Evolutionary conservation across 2,888 invertebrate species (phyloP).

Genomic region (Silvanus unidentatus): DNA sequence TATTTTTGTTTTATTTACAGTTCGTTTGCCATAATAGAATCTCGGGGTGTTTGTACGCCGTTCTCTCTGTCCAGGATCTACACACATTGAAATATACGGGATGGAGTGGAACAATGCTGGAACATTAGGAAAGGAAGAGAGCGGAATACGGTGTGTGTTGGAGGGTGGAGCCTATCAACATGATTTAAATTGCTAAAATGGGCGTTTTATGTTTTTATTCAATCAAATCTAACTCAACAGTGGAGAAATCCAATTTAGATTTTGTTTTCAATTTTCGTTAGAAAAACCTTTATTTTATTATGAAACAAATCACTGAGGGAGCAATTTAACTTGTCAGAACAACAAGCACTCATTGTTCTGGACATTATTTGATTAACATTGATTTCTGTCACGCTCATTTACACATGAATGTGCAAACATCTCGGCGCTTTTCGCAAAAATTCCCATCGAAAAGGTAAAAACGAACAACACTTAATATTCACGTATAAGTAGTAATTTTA

Average conservation of each 20-base stretch:
- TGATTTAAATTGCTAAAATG: conserved; percentile 48
- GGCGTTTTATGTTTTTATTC: conserved; percentile 46
- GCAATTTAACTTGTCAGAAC: conserved; percentile 33
- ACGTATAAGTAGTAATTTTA: conserved; percentile 21
- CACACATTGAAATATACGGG: background rate
- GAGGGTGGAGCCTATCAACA: conserved; percentile 37
- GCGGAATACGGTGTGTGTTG: conserved; percentile 16
- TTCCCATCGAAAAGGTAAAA: background rate
- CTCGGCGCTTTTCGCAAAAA: too few species aligned
- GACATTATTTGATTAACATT: conserved; percentile 40
- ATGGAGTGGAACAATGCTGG: background rate
- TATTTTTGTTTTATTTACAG: conserved; percentile 29
- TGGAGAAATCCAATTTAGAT: conserved; percentile 37
- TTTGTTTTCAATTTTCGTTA: conserved; percentile 36
- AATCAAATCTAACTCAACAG: conserved; percentile 40
- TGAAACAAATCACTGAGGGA: conserved; percentile 32
- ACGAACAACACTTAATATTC: background rate
- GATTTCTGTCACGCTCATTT: conserved; percentile 39
- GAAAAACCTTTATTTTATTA: conserved; percentile 36
- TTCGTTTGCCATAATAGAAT: conserved; percentile 26
- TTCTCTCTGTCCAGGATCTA: conserved; percentile 8
- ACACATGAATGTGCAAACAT: conserved; percentile 11
- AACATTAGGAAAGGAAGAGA: conserved; percentile 16
- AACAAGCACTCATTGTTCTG: conserved; percentile 34
- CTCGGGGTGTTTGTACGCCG: conserved; percentile 5